Base-by-base conservation (phyloP, 2,888 invertebrate genomes). In the Schizaphis graminum region DNA sequence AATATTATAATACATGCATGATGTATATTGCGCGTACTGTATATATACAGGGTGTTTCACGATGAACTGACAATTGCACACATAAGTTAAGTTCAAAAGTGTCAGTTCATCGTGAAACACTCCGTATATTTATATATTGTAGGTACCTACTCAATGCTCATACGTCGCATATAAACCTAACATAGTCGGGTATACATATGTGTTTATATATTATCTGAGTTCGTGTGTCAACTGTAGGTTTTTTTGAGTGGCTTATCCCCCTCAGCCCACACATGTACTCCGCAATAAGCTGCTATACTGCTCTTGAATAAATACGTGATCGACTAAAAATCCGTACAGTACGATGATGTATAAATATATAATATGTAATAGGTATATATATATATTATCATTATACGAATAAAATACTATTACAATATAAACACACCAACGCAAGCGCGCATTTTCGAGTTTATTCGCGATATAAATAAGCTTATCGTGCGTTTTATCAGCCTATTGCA, bases 281-380 rank as follows among this genome's bases (percentile, higher is more conserved):
- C 35, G 0, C 26, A 53, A 77, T 41, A 28, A 47, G 1, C 49
- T 24, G 61, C 16, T 3, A n/a, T n/a, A n/a, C 13, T 61, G n/a
- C 87, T 35, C 41, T 53, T 16, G 53, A 53, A 35, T 49, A 49
- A 87, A 49, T 92, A 92, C 92, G 92, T 87, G 87, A 92, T 92
- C 92, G 61, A 87, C 86, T 16, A 35, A 49, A 61, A 49, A 77
- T 21, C 8, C 35, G 21, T 77, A 35, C 77, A 21, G 8, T 35
- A 21, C 35, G 35, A 77, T 77, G 77, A 77, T 35, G 21, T 35
- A 35, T 35, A 35, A n/a, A 77, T 67, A n/a, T 77, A 77, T 77
- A 77, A 77, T 77, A 77, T 35, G 35, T 35, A 41, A 77, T 77
- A 77, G 3, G 21, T n/a, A n/a, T 44, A 44, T 44, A 44, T 44